Percentiles rank a stretch among this genome's conserved stretches.
phyloP scores from a whole-genome alignment of 2,888 invertebrate species.

The Caenorhabditis japonica region DNA sequence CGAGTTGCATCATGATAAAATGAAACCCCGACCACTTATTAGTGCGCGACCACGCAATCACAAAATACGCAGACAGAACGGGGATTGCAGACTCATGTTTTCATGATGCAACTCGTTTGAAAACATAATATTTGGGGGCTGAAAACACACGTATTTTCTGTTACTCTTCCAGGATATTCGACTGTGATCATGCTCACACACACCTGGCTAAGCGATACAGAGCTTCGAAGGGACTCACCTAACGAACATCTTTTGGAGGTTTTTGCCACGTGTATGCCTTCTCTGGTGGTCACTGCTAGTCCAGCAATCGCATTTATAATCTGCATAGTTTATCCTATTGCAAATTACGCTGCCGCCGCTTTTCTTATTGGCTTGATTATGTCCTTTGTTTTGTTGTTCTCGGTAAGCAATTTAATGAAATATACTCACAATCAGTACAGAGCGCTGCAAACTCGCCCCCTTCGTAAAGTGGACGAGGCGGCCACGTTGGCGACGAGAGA shows the following conservation, averaged over 20 bases:
- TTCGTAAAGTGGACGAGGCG: too few species aligned
- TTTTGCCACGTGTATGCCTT: slow-evolving; percentile 57
- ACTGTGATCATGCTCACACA: slow-evolving; percentile 46
- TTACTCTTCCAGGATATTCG: slow-evolving; percentile 27
- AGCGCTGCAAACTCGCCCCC: too few species aligned
- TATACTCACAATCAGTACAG: too few species aligned
- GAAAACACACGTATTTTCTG: too few species aligned
- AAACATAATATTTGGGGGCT: too few species aligned
- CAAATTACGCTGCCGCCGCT: slow-evolving; percentile 55
- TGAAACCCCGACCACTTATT: too few species aligned
- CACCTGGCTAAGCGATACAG: slow-evolving; percentile 50
- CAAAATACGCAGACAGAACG: too few species aligned
- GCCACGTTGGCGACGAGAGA: too few species aligned
- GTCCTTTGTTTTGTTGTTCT: slow-evolving; percentile 39
- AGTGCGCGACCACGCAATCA: too few species aligned
- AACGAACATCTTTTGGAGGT: slow-evolving; percentile 51
- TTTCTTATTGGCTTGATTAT: slow-evolving; percentile 51
- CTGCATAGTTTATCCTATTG: slow-evolving; percentile 45
- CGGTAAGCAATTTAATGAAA: slow-evolving; percentile 30
- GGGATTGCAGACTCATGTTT: too few species aligned
- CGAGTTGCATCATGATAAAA: too few species aligned
- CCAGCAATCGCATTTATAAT: slow-evolving; percentile 52
- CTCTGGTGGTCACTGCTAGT: slow-evolving; percentile 45
- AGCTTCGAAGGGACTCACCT: slow-evolving; percentile 39
- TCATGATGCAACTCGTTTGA: too few species aligned